Base-by-base conservation (phyloP, 2,113 vertebrate species). In the Rhadina sibilatrix region DNA sequence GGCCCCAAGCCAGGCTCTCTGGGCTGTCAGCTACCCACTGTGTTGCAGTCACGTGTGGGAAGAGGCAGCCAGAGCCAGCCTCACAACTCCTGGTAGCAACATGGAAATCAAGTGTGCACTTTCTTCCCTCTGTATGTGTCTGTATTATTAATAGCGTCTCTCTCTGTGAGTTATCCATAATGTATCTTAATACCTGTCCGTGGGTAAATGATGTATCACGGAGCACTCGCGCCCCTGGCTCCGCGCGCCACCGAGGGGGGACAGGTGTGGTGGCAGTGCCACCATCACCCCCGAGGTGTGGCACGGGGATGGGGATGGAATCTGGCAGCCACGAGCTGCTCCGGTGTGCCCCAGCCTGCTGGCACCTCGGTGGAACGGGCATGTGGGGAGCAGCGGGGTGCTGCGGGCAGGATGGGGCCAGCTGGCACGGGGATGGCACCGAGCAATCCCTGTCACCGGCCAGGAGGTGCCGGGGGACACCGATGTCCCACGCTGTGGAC, bases 1-100 rank as follows among this genome's bases (percentile, higher is more conserved):
- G 98, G 98, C 98, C 97, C 96, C 91, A 65, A 91, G 97, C 98
- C 98, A 98, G 97, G 96, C 97, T 96, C 97, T 97, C 96, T 92
- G 81, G 95, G 98, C 97, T 97, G 97, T 97, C 95, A 94, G 96
- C 97, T 97, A 97, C 97, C 98, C 97, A 97, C 97, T 96, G 97
- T 94, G 96, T 93, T 96, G 86, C 84, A 94, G 95, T 98, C 98
- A 98, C 97, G 98, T 97, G 98, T 97, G 92, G 85, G 89, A 94
- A 94, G 95, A 97, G 82, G 95, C 96, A 97, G 96, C 95, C 96
- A 93, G 95, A 90, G 94, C 95, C 96, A 97, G 96, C 96, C 95
- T 96, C 97, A 88, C 96, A 97, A 97, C 97, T 97, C 97, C 97
- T 97, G 96, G 97, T 97, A 97, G 97, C 97, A 97, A 96, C 96